Evolutionary conservation across 2,888 invertebrate genomes (phyloP).

Genomic region (Gibbula magus): DNA sequence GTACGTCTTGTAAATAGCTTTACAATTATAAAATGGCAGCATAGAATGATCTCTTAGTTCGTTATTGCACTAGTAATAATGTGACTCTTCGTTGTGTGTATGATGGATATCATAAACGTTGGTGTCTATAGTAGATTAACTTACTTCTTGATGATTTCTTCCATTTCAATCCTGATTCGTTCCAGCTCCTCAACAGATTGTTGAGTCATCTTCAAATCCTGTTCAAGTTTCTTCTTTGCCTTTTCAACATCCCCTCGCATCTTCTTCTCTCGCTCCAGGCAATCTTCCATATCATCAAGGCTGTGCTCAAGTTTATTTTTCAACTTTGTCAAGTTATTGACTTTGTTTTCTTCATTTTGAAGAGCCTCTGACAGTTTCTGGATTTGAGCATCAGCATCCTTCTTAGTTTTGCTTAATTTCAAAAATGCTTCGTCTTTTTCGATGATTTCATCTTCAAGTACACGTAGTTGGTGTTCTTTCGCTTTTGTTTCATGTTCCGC

Average conservation of each 20-base stretch:
- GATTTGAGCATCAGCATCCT: constrained; percentile 89
- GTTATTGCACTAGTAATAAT: too few relatives aligned
- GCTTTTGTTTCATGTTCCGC: constrained; percentile 96
- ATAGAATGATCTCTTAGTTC: too few relatives aligned
- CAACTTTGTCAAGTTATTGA: constrained; percentile 99
- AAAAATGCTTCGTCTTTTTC: constrained; percentile 98
- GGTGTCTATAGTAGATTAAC: neutral
- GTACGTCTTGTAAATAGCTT: too few relatives aligned
- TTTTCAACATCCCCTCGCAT: constrained; percentile 97
- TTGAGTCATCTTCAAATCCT: constrained; percentile 90
- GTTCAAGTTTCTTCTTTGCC: constrained; percentile 97
- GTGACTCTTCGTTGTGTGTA: too few relatives aligned
- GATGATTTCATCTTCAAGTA: constrained; percentile 94
- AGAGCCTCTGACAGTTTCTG: constrained; percentile 76
- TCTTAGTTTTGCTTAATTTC: constrained; percentile 99
- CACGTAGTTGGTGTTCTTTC: constrained; percentile 95
- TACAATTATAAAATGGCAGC: too few relatives aligned
- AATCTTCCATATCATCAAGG: constrained; percentile 98
- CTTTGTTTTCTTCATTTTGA: constrained; percentile 96
- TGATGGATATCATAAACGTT: too few relatives aligned
- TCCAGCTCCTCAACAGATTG: constrained; percentile 75
- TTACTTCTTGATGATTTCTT: constrained; percentile 66
- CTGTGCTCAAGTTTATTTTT: constrained; percentile 99
- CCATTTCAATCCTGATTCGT: constrained; percentile 69
- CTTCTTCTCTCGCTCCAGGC: constrained; percentile 99